phyloP scores from a whole-genome alignment of 2,888 invertebrate species.

The Taphrorychus bicolor region DNA sequence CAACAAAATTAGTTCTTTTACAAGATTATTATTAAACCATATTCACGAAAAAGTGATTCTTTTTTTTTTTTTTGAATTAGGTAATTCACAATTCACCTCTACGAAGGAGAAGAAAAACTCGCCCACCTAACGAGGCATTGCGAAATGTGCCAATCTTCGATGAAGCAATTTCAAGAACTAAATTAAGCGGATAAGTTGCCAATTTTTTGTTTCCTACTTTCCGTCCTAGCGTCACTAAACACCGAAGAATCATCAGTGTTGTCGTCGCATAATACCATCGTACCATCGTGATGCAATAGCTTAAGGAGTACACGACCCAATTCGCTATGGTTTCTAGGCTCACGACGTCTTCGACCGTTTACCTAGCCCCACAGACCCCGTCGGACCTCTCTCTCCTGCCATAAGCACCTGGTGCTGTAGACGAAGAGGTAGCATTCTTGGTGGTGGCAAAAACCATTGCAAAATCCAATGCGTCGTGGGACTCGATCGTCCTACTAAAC shows the following conservation, averaged over 20 bases:
- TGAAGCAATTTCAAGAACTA: background rate
- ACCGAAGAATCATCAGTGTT: conserved; percentile 51
- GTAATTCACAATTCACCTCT: too few species aligned
- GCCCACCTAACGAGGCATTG: too few species aligned
- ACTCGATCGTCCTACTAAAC: conserved; percentile 62
- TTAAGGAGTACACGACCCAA: conserved; percentile 60
- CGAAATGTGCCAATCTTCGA: background rate
- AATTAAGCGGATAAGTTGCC: background rate
- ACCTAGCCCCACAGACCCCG: conserved; percentile 20
- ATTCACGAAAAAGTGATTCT: too few species aligned
- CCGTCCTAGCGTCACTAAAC: conserved; percentile 30
- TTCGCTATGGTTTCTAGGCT: conserved; percentile 59
- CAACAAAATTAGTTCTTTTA: too few species aligned
- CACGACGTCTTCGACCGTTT: conserved; percentile 30
- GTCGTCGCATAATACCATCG: conserved; percentile 57
- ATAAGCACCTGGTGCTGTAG: conserved; percentile 1
- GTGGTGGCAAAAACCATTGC: conserved; percentile 45
- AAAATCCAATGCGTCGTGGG: conserved; percentile 58
- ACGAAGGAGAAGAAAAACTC: too few species aligned
- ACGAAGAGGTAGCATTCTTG: conserved; percentile 43
- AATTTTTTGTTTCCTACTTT: background rate
- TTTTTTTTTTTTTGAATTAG: too few species aligned
- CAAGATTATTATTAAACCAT: too few species aligned
- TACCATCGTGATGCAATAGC: conserved; percentile 54
- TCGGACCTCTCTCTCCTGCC: conserved; percentile 33